These are phyloP conservation scores for Aricia agestis DNA, from an alignment of 1,140 invertebrate species.

Conservation along the genomic window DNA sequence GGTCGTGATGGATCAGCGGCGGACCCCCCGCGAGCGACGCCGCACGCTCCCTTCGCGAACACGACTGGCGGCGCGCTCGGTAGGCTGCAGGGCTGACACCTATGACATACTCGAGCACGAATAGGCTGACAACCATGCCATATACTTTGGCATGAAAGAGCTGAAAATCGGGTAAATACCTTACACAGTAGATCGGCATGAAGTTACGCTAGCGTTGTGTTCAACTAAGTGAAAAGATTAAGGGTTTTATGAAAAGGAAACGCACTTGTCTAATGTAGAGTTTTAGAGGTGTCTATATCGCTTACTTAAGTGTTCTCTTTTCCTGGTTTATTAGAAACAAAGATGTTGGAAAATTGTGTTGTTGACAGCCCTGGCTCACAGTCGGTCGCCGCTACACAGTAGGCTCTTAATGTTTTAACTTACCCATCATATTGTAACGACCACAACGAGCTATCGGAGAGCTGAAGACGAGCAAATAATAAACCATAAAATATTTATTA, in stretches of 20 bases:
- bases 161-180: too few species aligned
- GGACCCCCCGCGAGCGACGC: conserved; percentile 52
- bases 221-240: too few species aligned
- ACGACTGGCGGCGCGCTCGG: conserved; percentile 38
- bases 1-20: conserved; percentile 52
- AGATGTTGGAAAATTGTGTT: neutral
- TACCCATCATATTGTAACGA: conserved; percentile 1
- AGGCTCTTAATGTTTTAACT: conserved; percentile 11
- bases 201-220: too few species aligned
- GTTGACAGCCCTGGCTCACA: conserved; percentile 4
- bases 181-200: too few species aligned
- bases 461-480: neutral
- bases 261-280: too few species aligned
- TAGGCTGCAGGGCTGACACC: conserved; percentile 15
- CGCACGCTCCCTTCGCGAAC: conserved; percentile 42
- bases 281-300: too few species aligned
- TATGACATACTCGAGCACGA: neutral
- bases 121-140: too few species aligned
- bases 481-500: conserved; percentile 4
- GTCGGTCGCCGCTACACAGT: conserved; percentile 27
- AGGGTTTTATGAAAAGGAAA: too few species aligned
- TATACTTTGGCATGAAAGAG: too few species aligned
- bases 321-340: too few species aligned
- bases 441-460: neutral
- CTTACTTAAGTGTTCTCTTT: too few species aligned